A percentile compares a stretch with the other conserved stretches of the same genome.
phyloP scores from a whole-genome alignment of 2,797 vertebrate species.

The Enteromius trimaculatus region DNA sequence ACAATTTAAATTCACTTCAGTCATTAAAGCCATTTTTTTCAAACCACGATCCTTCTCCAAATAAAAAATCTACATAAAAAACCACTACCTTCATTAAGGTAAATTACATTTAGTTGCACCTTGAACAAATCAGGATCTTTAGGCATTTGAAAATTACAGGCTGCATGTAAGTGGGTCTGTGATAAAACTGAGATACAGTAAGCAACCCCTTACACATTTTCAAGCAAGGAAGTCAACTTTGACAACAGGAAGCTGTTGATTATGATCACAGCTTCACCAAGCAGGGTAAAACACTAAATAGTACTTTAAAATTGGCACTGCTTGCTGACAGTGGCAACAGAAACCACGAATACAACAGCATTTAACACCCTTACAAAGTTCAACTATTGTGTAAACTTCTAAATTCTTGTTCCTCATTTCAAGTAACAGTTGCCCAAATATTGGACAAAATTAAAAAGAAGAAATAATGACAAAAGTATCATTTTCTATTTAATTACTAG shows the following conservation, averaged over 20 bases:
- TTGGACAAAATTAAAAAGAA: neutral
- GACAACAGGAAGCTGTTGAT: conserved; percentile 64
- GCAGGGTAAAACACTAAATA: conserved; percentile 17
- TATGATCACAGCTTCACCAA: conserved; percentile 42
- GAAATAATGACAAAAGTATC: neutral
- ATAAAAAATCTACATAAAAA: neutral
- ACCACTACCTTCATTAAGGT: neutral
- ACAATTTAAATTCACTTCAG: neutral
- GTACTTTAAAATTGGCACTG: conserved; percentile 12
- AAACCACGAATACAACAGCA: neutral
- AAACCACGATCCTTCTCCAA: neutral
- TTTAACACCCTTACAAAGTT: neutral
- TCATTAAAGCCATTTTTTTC: neutral
- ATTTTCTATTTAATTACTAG: neutral
- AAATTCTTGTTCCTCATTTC: neutral
- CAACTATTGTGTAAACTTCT: neutral
- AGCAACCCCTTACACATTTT: neutral
- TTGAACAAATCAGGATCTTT: neutral
- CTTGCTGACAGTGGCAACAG: conserved; percentile 1
- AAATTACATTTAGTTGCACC: neutral
- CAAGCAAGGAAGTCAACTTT: conserved; percentile 58
- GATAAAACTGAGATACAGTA: neutral
- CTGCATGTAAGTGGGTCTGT: neutral
- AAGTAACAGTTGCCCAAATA: neutral
- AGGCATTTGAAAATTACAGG: neutral